phyloP scores from a whole-genome alignment of 2,797 vertebrate genomes.

The Sebastes taczanowskii region DNA sequence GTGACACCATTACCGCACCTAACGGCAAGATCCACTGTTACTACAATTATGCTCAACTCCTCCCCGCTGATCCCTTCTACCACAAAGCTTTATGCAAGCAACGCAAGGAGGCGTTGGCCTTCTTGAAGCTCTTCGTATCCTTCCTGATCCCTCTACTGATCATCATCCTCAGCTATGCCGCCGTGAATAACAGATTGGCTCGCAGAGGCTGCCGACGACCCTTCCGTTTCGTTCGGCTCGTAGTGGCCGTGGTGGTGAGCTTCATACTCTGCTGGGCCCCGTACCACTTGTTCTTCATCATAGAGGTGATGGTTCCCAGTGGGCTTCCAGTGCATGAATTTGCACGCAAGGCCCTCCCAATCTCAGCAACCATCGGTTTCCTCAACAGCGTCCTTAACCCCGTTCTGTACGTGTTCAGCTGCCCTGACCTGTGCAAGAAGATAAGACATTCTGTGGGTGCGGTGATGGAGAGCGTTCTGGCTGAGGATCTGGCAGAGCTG shows the following conservation, averaged over 20 bases:
- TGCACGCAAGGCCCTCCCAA: slow-evolving; percentile 8
- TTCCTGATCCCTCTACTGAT: slow-evolving; percentile 70
- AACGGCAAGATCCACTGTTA: slow-evolving; percentile 55
- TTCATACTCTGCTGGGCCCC: slow-evolving; percentile 78
- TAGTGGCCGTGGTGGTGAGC: slow-evolving; percentile 69
- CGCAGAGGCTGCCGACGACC: slow-evolving; percentile 47
- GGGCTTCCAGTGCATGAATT: rapidly evolving
- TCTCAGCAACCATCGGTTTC: slow-evolving; percentile 59
- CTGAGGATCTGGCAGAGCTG: slow-evolving; percentile 72
- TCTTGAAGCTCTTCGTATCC: slow-evolving; percentile 65
- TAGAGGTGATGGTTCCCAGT: slow-evolving; percentile 43
- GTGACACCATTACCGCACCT: slow-evolving; percentile 19
- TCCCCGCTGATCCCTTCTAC: background rate
- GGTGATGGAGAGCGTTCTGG: slow-evolving; percentile 78
- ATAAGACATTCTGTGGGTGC: slow-evolving; percentile 70
- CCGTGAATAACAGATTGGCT: slow-evolving; percentile 38
- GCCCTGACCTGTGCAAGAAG: slow-evolving; percentile 72
- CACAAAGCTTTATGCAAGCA: background rate
- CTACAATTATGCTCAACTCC: slow-evolving; percentile 52
- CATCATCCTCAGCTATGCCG: slow-evolving; percentile 69
- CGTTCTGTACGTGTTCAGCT: slow-evolving; percentile 79
- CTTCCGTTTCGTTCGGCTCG: slow-evolving; percentile 70
- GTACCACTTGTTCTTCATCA: slow-evolving; percentile 68
- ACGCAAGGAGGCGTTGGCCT: slow-evolving; percentile 53
- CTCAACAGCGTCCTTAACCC: slow-evolving; percentile 78